Conservation (phyloP, 2,797 vertebrate species). For the Valencia hispanica region DNA sequence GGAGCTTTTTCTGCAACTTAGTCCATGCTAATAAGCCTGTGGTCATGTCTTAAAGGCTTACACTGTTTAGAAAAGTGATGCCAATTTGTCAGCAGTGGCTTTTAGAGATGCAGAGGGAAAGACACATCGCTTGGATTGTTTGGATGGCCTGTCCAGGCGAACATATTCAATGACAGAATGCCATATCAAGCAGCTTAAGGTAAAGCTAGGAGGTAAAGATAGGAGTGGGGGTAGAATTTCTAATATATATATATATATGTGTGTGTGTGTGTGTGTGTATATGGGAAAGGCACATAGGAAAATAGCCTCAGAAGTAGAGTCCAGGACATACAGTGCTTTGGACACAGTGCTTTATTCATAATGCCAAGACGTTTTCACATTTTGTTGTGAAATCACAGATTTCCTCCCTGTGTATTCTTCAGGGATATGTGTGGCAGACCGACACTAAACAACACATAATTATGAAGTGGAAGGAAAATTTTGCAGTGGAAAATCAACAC, state of each 20-base stretch:
- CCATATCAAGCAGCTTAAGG: not conserved
- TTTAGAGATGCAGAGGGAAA: slow-evolving; percentile 19
- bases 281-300: too few species aligned
- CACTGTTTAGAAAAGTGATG: slow-evolving; percentile 29
- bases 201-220: not conserved
- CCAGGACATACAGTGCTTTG: not conserved
- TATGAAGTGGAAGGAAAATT: not conserved
- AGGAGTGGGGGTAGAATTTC: not conserved
- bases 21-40: slow-evolving; percentile 64
- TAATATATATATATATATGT: too few species aligned
- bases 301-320: not conserved
- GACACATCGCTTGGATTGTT: slow-evolving; percentile 14
- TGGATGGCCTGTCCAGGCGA: slow-evolving; percentile 7
- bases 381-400: not conserved
- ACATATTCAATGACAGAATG: slow-evolving; percentile 2
- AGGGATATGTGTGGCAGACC: not conserved
- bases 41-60: slow-evolving; percentile 38
- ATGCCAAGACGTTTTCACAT: not conserved
- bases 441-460: not conserved
- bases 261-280: not conserved
- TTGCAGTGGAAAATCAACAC: not conserved
- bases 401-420: not conserved
- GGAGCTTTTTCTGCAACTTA: slow-evolving; percentile 28
- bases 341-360: not conserved
- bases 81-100: slow-evolving; percentile 44